Conservation (phyloP, 2,888 invertebrate genomes). For the Gymnoscelis rufifasciata region DNA sequence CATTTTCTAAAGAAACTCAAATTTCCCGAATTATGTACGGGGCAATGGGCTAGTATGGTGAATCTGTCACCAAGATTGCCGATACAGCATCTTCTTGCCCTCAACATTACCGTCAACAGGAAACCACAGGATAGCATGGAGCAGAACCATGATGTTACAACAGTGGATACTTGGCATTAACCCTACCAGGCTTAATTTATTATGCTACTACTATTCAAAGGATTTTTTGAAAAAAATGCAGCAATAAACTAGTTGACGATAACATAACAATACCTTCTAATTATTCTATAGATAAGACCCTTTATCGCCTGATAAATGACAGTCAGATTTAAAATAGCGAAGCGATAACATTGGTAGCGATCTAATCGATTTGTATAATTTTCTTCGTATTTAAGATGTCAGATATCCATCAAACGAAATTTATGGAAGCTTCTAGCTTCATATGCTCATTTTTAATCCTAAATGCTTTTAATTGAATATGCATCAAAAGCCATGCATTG, state of each 20-base stretch:
- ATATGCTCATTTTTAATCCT: no score
- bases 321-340: conserved; percentile 15
- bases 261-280: conserved; percentile 4
- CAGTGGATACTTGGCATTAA: conserved; percentile 57
- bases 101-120: conserved; percentile 71
- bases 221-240: no score
- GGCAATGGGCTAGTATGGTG: conserved; percentile 89
- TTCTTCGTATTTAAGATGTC: neutral
- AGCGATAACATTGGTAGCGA: neutral
- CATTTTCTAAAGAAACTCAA: conserved; percentile 82
- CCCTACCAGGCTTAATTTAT: neutral
- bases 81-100: conserved; percentile 70
- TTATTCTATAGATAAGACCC: conserved; percentile 11
- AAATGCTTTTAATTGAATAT: no score
- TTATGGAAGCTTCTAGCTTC: no score
- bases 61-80: conserved; percentile 83
- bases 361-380: neutral
- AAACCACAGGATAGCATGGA: conserved; percentile 74
- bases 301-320: conserved; percentile 16
- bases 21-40: conserved; percentile 85
- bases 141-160: conserved; percentile 63
- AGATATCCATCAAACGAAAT: no score
- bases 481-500: no score
- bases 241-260: neutral
- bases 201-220: no score